These are phyloP conservation scores for Epinotia nisella DNA, from an alignment of 2,888 invertebrate species.

Conservation along the genomic window DNA sequence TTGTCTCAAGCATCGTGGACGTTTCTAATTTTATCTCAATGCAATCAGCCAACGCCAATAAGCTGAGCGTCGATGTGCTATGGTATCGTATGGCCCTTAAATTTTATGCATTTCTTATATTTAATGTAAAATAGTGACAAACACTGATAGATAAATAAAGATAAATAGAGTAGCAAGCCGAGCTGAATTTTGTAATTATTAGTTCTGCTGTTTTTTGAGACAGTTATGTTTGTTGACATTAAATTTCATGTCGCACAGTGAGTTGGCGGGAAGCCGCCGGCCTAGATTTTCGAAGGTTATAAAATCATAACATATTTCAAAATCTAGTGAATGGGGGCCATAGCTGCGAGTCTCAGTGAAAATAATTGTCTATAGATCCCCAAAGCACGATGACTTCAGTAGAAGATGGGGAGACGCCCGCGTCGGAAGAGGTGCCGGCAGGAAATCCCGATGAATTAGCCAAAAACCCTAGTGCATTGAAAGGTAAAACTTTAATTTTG, in stretches of 20 bases:
- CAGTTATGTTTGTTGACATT: conserved; percentile 32
- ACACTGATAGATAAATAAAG: conserved; percentile 9
- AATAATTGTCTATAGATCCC: conserved; percentile 16
- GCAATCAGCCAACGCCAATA: conserved; percentile 53
- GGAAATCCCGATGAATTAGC: conserved; percentile 86
- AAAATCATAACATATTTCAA: conserved; percentile 21
- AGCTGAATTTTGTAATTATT: not conserved
- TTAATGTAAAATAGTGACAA: conserved; percentile 3
- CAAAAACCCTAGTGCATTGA: conserved; percentile 86
- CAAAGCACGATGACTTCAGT: conserved; percentile 66
- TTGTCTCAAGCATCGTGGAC: conserved; percentile 23
- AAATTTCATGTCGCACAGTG: conserved; percentile 39
- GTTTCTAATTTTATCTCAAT: conserved; percentile 42
- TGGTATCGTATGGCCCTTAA: conserved; percentile 27
- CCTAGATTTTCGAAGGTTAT: conserved; percentile 50
- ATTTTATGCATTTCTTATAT: conserved; percentile 15
- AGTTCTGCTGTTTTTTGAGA: not conserved
- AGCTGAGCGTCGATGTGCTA: conserved; percentile 57
- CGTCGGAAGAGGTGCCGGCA: conserved; percentile 67
- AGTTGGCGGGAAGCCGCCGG: conserved; percentile 59
- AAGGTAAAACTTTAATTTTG: conserved; percentile 72
- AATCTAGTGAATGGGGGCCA: not conserved
- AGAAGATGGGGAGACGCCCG: conserved; percentile 70
- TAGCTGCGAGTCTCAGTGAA: conserved; percentile 11
- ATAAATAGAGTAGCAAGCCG: not conserved